A percentile compares a stretch with the other conserved stretches of the same genome.
Conservation (phyloP, 2,888 invertebrate species). For the Crepidodera aurea region DNA sequence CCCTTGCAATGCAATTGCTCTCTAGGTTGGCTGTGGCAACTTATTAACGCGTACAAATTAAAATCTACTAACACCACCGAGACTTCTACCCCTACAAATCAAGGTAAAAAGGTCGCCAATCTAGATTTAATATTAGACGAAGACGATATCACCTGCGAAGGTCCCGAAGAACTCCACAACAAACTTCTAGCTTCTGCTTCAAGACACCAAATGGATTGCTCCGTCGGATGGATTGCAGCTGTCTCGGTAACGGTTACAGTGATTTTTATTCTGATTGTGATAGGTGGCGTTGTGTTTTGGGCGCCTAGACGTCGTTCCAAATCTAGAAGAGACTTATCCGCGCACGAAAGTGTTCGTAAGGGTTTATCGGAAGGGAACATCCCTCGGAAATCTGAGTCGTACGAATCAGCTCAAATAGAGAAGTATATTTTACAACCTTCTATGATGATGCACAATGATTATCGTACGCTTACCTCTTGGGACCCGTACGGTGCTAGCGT, state of each 20-base stretch:
- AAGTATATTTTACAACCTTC: slow-evolving; percentile 56
- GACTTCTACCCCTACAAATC: slow-evolving; percentile 43
- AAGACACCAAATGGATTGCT: slow-evolving; percentile 71
- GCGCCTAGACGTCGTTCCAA: slow-evolving; percentile 51
- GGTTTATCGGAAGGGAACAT: slow-evolving; percentile 40
- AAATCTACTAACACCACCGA: slow-evolving; percentile 33
- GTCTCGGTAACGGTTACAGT: slow-evolving; percentile 63
- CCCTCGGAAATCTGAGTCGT: slow-evolving; percentile 45
- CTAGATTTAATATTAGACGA: slow-evolving; percentile 64
- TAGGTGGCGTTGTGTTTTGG: slow-evolving; percentile 55
- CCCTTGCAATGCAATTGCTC: slow-evolving; percentile 89
- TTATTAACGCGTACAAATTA: slow-evolving; percentile 61
- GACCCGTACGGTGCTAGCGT: slow-evolving; percentile 52
- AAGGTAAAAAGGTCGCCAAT: slow-evolving; percentile 52
- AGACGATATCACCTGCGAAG: slow-evolving; percentile 67
- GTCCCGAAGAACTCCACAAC: slow-evolving; percentile 66
- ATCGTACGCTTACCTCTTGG: slow-evolving; percentile 57
- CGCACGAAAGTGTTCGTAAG: slow-evolving; percentile 40
- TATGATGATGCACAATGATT: slow-evolving; percentile 55
- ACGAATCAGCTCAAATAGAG: slow-evolving; percentile 52
- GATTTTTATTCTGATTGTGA: slow-evolving; percentile 52
- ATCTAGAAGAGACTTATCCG: slow-evolving; percentile 48
- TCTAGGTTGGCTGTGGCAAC: slow-evolving; percentile 84
- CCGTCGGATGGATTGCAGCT: slow-evolving; percentile 69
- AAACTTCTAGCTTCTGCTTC: slow-evolving; percentile 67